Percentiles rank a stretch among this genome's conserved stretches.
Conservation (phyloP, 2,888 invertebrate species). For the Pseudococcus jackbeardsleyi region DNA sequence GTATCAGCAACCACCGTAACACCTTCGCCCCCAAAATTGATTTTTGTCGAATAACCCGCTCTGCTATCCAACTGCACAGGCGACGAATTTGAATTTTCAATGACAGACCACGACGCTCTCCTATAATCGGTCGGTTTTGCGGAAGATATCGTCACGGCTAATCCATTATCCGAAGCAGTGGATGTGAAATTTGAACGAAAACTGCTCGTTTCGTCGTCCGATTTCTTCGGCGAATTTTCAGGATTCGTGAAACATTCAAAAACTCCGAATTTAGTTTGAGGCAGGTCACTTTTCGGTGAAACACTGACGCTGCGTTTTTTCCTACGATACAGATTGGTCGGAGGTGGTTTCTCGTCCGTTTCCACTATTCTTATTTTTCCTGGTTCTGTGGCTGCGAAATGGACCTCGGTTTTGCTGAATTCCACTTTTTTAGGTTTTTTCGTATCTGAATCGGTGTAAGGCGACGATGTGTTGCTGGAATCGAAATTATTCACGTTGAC, state of each 20-base stretch:
- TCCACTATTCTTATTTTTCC: slow-evolving; percentile 89
- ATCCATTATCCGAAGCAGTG: slow-evolving; percentile 66
- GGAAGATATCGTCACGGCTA: slow-evolving; percentile 67
- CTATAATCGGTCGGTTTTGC: slow-evolving; percentile 66
- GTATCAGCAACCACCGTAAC: slow-evolving; percentile 70
- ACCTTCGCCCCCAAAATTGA: slow-evolving; percentile 73
- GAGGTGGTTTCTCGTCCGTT: slow-evolving; percentile 89
- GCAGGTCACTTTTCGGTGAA: slow-evolving; percentile 25
- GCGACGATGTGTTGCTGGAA: background rate
- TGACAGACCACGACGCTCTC: slow-evolving; percentile 70
- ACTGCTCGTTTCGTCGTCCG: background rate
- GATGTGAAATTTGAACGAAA: slow-evolving; percentile 24
- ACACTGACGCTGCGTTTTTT: slow-evolving; percentile 64
- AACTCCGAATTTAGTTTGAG: slow-evolving; percentile 48
- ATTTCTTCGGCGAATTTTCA: background rate
- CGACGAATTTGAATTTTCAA: background rate
- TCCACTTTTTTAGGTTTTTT: slow-evolving; percentile 78
- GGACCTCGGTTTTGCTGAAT: slow-evolving; percentile 90
- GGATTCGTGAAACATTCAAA: slow-evolving; percentile 24
- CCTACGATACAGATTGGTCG: slow-evolving; percentile 75
- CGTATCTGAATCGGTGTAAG: slow-evolving; percentile 1
- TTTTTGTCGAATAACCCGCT: slow-evolving; percentile 74
- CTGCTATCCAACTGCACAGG: background rate
- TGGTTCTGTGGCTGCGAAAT: slow-evolving; percentile 87
- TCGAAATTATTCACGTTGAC: slow-evolving; percentile 46